Conservation (phyloP, 2,888 invertebrate genomes). For the Stramonita haemastoma region DNA sequence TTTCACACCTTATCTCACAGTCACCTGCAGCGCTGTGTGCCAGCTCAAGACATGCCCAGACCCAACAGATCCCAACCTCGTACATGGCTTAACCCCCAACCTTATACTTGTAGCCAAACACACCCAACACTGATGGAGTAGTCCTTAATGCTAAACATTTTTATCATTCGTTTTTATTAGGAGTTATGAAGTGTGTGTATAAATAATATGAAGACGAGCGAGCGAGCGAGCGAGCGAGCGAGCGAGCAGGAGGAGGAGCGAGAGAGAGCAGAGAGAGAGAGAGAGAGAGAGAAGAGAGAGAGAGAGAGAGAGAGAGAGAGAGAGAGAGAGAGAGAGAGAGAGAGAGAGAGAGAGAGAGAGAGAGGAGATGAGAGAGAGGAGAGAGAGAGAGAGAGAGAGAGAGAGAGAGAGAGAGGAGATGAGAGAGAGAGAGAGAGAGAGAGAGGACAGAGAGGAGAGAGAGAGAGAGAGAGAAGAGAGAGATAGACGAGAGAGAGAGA, state of each 20-base stretch:
- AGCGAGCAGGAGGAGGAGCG: not conserved
- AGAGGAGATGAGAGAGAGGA: not conserved
- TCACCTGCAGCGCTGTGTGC: not conserved
- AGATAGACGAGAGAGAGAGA: constrained; percentile 5
- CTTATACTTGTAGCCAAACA: no score
- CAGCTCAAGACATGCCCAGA: not conserved
- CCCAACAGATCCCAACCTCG: not conserved
- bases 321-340: constrained; percentile 32
- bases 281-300: not conserved
- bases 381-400: not conserved
- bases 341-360: constrained; percentile 3
- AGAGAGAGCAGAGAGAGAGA: not conserved
- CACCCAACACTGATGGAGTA: no score
- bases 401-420: not conserved
- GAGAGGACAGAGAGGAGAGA: not conserved
- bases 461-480: not conserved
- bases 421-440: constrained; percentile 18
- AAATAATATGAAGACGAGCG: no score
- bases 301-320: constrained; percentile 15
- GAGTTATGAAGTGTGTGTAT: no score
- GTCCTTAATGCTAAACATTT: no score
- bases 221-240: not conserved
- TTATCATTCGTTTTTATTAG: no score
- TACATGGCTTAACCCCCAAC: not conserved
- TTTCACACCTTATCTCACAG: no score